Conservation (phyloP, 1,140 invertebrate genomes). For the Zaprionus ghesquierei region DNA sequence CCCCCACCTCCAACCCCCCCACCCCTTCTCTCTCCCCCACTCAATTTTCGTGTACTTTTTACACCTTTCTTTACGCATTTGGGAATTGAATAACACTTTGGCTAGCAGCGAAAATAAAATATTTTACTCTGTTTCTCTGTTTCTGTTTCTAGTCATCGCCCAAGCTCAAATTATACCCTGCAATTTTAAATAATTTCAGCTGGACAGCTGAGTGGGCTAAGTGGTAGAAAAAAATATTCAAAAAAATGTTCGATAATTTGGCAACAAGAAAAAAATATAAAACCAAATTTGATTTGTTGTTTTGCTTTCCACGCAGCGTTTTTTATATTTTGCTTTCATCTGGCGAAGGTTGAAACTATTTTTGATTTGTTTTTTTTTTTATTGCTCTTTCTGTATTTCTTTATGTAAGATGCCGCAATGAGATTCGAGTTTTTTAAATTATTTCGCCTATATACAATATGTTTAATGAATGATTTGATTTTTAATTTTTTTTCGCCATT, state of each 20-base stretch:
- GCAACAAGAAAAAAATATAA: no score
- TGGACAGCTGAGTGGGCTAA: no score
- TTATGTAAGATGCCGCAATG: conserved; percentile 77
- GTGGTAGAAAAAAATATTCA: no score
- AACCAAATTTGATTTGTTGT: background rate
- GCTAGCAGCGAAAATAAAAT: background rate
- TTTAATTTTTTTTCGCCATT: conserved; percentile 34
- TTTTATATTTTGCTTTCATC: conserved; percentile 11
- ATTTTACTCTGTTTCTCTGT: background rate
- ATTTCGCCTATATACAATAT: conserved; percentile 46
- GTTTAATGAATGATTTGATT: conserved; percentile 75
- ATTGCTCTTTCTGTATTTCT: conserved; percentile 35
- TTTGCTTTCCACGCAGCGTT: background rate
- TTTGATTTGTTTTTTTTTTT: background rate
- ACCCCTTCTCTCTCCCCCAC: background rate
- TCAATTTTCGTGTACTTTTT: conserved; percentile 23
- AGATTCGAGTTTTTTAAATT: conserved; percentile 62
- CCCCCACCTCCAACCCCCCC: background rate
- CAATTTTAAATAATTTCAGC: no score
- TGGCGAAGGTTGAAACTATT: conserved; percentile 62
- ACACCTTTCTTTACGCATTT: conserved; percentile 7
- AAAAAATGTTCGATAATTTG: no score
- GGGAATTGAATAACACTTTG: conserved; percentile 59
- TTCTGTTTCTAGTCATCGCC: background rate
- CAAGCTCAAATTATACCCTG: no score